These are phyloP conservation scores for Taenaris catops DNA, from an alignment of 2,888 invertebrate species.

Conservation along the genomic window DNA sequence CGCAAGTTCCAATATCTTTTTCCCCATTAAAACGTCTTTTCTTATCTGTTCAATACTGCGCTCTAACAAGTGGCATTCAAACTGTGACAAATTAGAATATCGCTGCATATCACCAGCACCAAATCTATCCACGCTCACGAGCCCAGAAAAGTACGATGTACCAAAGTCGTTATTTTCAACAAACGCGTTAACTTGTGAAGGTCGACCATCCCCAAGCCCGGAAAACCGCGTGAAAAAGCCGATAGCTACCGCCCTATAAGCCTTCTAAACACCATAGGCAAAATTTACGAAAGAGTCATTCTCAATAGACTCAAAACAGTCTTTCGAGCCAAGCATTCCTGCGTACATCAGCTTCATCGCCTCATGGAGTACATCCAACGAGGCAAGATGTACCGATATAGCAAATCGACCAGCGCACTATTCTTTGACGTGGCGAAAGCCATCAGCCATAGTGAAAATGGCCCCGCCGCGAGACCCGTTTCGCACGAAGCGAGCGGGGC, in stretches of 20 bases:
- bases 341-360: too few relatives aligned
- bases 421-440: too few relatives aligned
- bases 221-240: constrained; percentile 76
- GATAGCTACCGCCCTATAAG: too few relatives aligned
- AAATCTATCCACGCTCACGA: constrained; percentile 37
- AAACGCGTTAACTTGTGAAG: constrained; percentile 39
- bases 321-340: too few relatives aligned
- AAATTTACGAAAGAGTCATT: too few relatives aligned
- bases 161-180: constrained; percentile 62
- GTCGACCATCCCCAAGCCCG: constrained; percentile 54
- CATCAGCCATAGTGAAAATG: too few relatives aligned
- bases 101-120: constrained; percentile 48
- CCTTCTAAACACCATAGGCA: constrained; percentile 83
- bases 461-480: too few relatives aligned
- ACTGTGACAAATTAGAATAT: constrained; percentile 38
- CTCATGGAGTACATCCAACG: too few relatives aligned
- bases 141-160: constrained; percentile 50
- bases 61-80: constrained; percentile 49
- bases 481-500: too few relatives aligned
- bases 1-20: constrained; percentile 42
- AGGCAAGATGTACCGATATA: too few relatives aligned
- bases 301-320: too few relatives aligned
- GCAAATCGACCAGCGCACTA: too few relatives aligned
- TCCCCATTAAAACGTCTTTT: constrained; percentile 45
- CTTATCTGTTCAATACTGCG: constrained; percentile 41